These are phyloP conservation scores for Hapalemur alaotrensis DNA, from an alignment of 2,797 vertebrate species.

Conservation along the genomic window DNA sequence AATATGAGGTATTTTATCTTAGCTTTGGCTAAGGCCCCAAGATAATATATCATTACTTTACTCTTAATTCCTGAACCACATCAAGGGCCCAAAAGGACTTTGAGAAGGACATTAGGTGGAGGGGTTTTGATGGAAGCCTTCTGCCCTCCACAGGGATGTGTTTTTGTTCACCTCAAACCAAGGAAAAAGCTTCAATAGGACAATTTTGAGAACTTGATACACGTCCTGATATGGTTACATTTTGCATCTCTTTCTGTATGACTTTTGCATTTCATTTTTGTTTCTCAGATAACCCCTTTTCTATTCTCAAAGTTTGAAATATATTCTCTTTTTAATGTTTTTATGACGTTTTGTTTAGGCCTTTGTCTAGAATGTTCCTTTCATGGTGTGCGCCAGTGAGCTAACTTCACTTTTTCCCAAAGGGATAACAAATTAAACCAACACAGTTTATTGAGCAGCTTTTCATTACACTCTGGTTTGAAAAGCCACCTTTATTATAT, in stretches of 20 bases:
- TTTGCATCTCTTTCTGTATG: background rate
- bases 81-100: background rate
- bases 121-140: background rate
- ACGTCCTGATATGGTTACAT: background rate
- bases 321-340: background rate
- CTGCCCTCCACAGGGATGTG: fast-evolving
- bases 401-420: background rate
- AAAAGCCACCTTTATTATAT: background rate
- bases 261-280: background rate
- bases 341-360: background rate
- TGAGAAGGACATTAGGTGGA: background rate
- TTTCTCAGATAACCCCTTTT: background rate
- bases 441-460: background rate
- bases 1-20: background rate
- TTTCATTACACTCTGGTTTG: background rate
- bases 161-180: background rate
- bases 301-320: background rate
- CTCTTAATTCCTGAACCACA: background rate
- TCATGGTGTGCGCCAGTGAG: background rate
- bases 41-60: background rate
- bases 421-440: background rate
- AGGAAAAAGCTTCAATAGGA: background rate
- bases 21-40: background rate
- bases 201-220: background rate
- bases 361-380: slow-evolving; percentile 5